Conservation (phyloP, 92 coral and sea anemone species). For the Virgularia gustaviana region DNA sequence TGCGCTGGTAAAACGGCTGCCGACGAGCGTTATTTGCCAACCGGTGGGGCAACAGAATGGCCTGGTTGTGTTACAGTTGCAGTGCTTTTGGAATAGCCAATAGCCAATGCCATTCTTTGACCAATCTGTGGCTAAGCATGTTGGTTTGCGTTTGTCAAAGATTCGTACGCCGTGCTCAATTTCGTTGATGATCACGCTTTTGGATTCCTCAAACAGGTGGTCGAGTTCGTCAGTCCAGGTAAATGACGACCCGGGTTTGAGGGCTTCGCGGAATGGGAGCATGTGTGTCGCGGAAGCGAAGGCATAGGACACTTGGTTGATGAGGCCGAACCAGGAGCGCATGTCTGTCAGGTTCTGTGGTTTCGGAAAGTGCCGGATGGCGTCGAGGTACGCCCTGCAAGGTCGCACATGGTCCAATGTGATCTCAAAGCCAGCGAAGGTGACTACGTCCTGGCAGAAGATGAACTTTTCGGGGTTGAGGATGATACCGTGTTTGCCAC, state of each 20-base stretch:
- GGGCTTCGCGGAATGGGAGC: constrained; percentile 10
- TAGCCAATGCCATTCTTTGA: constrained; percentile 3
- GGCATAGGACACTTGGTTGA: constrained; percentile 23
- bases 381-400: constrained; percentile 29
- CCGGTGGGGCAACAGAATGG: constrained; percentile 26
- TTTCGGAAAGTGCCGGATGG: constrained; percentile 7
- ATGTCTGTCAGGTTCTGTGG: constrained; percentile 5
- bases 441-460: constrained; percentile 33
- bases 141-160: constrained; percentile 22
- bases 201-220: constrained; percentile 13
- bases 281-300: constrained; percentile 8
- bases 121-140: constrained; percentile 16
- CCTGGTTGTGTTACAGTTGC: not conserved
- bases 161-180: constrained; percentile 3
- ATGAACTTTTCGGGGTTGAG: constrained; percentile 45
- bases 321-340: constrained; percentile 25
- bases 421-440: constrained; percentile 33
- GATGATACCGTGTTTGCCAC: constrained; percentile 40
- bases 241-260: constrained; percentile 27
- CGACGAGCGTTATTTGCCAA: constrained; percentile 16
- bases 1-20: constrained; percentile 20
- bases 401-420: constrained; percentile 33
- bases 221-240: constrained; percentile 9
- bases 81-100: constrained; percentile 27
- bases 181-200: not conserved